Evolutionary conservation across 2,113 vertebrate genomes (phyloP).

Genomic region (Prinia subflava): DNA sequence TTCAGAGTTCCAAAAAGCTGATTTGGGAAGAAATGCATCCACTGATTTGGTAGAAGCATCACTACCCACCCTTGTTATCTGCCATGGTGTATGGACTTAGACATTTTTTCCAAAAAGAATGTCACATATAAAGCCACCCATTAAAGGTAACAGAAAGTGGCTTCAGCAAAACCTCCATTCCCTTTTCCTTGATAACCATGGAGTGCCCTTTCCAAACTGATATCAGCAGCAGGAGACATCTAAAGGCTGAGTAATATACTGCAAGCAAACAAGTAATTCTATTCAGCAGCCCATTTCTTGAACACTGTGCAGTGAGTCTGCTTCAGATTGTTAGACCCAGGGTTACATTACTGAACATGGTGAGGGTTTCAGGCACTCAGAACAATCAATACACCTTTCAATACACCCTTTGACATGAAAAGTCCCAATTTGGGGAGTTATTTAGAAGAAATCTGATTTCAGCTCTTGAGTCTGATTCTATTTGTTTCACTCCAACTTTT

Average conservation of each 20-base stretch:
- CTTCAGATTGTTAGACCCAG: background rate
- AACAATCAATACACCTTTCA: background rate
- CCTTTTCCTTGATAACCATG: background rate
- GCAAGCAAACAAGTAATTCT: background rate
- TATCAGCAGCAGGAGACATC: background rate
- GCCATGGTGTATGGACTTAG: background rate
- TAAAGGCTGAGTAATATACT: background rate
- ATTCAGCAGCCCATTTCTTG: background rate
- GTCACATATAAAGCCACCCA: background rate
- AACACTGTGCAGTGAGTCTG: background rate
- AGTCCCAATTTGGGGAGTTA: background rate
- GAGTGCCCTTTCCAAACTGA: background rate
- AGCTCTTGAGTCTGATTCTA: background rate
- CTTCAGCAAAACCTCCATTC: background rate
- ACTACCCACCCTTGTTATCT: background rate
- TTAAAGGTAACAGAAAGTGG: background rate
- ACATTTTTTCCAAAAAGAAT: background rate
- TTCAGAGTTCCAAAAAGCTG: background rate
- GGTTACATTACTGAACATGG: background rate
- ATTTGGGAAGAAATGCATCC: background rate
- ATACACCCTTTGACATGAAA: background rate
- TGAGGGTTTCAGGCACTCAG: background rate
- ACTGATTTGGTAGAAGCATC: background rate
- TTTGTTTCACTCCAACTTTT: background rate
- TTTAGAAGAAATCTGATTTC: background rate